A percentile compares a stretch with the other conserved stretches of the same genome.
Evolutionary conservation across 2,797 vertebrate genomes (phyloP).

Genomic region (Zalophus californianus): DNA sequence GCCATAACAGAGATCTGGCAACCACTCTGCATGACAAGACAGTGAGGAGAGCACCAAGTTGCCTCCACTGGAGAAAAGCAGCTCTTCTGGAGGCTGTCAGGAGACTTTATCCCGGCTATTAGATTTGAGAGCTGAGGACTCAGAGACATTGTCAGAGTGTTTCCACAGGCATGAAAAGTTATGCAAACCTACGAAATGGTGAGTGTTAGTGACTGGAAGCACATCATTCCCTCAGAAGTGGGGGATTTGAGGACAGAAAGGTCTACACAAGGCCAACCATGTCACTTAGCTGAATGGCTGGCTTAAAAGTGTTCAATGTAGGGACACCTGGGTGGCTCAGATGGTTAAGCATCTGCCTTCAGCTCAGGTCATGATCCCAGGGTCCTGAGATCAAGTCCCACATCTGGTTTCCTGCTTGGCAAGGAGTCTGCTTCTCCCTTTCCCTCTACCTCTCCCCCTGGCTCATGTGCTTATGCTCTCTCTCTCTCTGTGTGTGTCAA

Average conservation of each 20-base stretch:
- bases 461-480: too few relatives aligned
- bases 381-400: too few relatives aligned
- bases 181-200: background rate
- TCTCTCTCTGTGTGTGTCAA: too few relatives aligned
- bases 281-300: background rate
- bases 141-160: background rate
- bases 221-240: background rate
- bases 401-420: fast-evolving
- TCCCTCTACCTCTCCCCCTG: too few relatives aligned
- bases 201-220: background rate
- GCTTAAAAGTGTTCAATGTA: background rate
- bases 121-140: background rate
- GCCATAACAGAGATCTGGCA: background rate
- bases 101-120: background rate
- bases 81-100: background rate
- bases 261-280: background rate
- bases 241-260: background rate
- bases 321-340: background rate
- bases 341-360: background rate
- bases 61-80: background rate
- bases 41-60: background rate
- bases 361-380: too few relatives aligned
- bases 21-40: background rate
- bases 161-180: background rate
- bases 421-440: too few relatives aligned